phyloP scores from a whole-genome alignment of 2,113 vertebrate genomes.

The Callaeas wilsoni region DNA sequence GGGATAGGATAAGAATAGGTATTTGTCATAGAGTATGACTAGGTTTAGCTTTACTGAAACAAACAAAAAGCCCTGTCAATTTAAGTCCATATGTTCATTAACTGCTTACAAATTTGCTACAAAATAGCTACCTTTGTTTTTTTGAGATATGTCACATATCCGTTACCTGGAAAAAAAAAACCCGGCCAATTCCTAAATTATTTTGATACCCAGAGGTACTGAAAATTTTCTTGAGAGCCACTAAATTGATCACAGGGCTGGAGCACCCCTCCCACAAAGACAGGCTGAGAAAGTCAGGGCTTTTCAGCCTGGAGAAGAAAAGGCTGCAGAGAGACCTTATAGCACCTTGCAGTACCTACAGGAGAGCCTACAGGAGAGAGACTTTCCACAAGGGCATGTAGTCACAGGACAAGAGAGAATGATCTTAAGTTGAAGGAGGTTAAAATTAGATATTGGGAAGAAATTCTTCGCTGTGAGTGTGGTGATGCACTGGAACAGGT shows the following conservation, averaged over 20 bases:
- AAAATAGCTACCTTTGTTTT: not conserved
- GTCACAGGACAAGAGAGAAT: not conserved
- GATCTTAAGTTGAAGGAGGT: not conserved
- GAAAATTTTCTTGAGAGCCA: not conserved
- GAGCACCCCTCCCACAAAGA: not conserved
- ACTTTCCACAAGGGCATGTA: not conserved
- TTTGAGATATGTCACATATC: not conserved
- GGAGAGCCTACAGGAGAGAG: not conserved
- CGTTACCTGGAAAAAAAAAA: not conserved
- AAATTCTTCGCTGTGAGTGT: not conserved
- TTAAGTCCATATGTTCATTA: not conserved
- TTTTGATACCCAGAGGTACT: not conserved
- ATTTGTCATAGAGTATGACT: not conserved
- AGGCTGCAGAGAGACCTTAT: not conserved
- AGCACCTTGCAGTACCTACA: not conserved
- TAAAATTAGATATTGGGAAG: not conserved
- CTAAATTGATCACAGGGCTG: not conserved
- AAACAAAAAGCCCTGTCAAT: not conserved
- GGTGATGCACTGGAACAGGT: not conserved
- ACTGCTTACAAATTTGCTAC: not conserved
- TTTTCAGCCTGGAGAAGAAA: not conserved
- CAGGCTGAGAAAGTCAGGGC: not conserved
- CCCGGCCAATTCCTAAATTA: not conserved
- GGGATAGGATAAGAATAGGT: not conserved
- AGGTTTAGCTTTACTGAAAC: not conserved